Conservation (phyloP, 2,888 invertebrate species). For the Nematopogon swammerdamellus region DNA sequence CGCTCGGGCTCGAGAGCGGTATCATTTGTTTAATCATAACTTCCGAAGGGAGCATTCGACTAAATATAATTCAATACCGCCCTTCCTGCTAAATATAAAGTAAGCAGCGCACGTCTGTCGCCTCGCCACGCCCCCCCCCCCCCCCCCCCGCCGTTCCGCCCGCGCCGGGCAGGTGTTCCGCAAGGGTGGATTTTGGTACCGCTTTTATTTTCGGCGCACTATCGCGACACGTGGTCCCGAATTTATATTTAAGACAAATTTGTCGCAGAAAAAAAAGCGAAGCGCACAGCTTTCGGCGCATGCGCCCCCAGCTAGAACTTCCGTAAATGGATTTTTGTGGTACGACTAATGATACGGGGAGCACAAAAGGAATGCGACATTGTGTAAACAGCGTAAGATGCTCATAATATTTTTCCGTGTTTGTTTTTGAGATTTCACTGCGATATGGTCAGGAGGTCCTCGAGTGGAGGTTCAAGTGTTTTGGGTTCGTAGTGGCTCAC, state of each 20-base stretch:
- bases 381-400: constrained; percentile 35
- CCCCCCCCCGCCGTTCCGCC: constrained; percentile 20
- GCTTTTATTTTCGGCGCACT: constrained; percentile 43
- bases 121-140: background rate
- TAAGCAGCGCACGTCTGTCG: background rate
- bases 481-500: constrained; percentile 2
- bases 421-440: constrained; percentile 5
- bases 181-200: constrained; percentile 37
- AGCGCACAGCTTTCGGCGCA: constrained; percentile 19
- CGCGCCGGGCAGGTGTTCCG: constrained; percentile 18
- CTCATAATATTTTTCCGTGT: constrained; percentile 49
- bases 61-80: constrained; percentile 54
- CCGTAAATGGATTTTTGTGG: constrained; percentile 23
- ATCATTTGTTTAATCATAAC: constrained; percentile 48
- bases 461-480: constrained; percentile 2
- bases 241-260: constrained; percentile 12
- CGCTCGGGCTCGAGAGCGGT: constrained; percentile 9
- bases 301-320: constrained; percentile 24
- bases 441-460: background rate
- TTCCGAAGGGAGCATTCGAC: constrained; percentile 36
- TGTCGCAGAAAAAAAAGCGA: constrained; percentile 41
- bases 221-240: constrained; percentile 47
- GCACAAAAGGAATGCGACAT: constrained; percentile 22
- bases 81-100: constrained; percentile 51
- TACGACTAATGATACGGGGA: constrained; percentile 19